phyloP scores from a whole-genome alignment of 2,797 vertebrate genomes.

The Macroramphosus scolopax region DNA sequence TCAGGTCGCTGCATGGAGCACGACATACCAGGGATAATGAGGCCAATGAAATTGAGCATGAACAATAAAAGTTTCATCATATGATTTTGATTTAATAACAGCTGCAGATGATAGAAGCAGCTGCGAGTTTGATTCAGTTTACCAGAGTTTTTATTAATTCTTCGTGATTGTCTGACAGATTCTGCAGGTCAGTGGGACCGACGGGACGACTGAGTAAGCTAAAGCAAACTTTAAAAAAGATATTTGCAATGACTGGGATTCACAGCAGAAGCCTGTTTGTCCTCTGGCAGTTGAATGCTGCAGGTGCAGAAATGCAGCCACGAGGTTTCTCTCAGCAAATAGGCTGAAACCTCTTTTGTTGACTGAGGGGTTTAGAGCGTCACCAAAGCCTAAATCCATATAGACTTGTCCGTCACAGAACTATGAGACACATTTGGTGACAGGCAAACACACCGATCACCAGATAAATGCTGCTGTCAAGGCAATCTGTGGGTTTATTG shows the following conservation, averaged over 20 bases:
- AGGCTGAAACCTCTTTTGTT: conserved; percentile 55
- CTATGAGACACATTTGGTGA: conserved; percentile 31
- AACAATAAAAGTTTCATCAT: no score
- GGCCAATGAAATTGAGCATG: no score
- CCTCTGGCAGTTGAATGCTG: conserved; percentile 27
- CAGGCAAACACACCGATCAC: conserved; percentile 49
- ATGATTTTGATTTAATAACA: no score
- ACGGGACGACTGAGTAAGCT: no score
- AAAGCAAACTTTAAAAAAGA: no score
- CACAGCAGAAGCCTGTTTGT: conserved; percentile 5
- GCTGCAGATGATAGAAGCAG: no score
- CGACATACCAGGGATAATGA: not conserved
- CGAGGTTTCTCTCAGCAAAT: conserved; percentile 48
- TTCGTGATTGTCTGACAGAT: no score
- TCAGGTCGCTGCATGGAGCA: no score
- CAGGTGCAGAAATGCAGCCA: conserved; percentile 34
- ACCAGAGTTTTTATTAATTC: no score
- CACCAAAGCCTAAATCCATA: conserved; percentile 53
- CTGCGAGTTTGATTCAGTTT: no score
- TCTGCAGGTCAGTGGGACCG: no score
- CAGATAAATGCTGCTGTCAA: conserved; percentile 22
- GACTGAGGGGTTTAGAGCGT: conserved; percentile 55
- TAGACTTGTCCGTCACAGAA: conserved; percentile 39
- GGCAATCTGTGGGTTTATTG: conserved; percentile 25
- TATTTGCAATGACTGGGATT: no score